Base-by-base conservation (phyloP, 2,113 vertebrate species). In the Otus sunia region DNA sequence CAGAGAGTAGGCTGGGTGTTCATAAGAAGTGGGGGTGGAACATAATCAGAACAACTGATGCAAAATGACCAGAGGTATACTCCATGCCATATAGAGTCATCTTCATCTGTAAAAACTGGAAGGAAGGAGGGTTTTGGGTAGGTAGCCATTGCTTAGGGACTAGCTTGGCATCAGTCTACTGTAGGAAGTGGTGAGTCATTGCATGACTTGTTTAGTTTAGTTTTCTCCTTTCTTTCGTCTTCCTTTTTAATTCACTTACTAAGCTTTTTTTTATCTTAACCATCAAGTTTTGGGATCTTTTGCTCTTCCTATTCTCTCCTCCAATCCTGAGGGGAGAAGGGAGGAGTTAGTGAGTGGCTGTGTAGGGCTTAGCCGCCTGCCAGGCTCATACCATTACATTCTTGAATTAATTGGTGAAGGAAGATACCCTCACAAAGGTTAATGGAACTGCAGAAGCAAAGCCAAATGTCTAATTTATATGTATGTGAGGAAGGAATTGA, bases 391-490 rank as follows among this genome's bases (percentile, higher is more conserved):
- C 6, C 37, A 71, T 50, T 58, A 36, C 19, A 32, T 85, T 88
- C 25, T 81, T 67, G 19, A 88, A 81, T 90, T 96, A 82, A 81
- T 67, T 74, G 50, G 2, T 90, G 41, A 71, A 27, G 30, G 30
- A 87, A 90, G 66, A 77, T 74, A 49, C 18, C 84, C 64, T 90
- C 55, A 66, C 34, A 90, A 78, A 96, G 78, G 88, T 88, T 96
- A 96, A 95, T 88, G 74, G 41, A 92, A 88, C 71, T 59, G 15
- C 66, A 92, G 69, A 96, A 95, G 63, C 15, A 59, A 85, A 90
- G 66, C 50, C 43, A 90, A 78, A 69, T 63, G 20, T 82, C 53
- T 92, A 67, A 86, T 88, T 75, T 82, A 67, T 90, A 85, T 52
- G 29, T 78, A 55, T 78, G 41, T n/a, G 47, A 19, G 85, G 11